Evolutionary conservation across 1,140 invertebrate species (phyloP).

Genomic region (Eufriesea mexicana): DNA sequence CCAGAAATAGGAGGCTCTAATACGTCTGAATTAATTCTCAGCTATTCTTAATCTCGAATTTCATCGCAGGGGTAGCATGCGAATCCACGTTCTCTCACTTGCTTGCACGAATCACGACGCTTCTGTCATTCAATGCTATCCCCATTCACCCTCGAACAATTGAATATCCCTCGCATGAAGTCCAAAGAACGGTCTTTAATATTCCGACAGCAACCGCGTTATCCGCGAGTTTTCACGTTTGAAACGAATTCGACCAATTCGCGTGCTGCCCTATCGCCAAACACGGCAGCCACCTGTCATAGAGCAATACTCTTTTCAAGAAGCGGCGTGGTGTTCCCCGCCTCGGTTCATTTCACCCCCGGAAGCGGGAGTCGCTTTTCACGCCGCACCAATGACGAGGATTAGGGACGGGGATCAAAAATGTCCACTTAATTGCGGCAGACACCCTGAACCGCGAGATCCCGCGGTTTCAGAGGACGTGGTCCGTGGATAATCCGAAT

Average conservation of each 20-base stretch:
- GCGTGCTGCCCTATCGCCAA: background rate
- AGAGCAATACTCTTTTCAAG: background rate
- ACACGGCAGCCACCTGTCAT: background rate
- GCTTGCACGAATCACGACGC: no score
- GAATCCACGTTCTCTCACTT: background rate
- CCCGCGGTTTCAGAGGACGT: background rate
- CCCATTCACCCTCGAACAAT: background rate
- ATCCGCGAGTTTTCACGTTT: no score
- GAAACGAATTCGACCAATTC: background rate
- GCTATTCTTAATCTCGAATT: background rate
- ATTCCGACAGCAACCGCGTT: background rate
- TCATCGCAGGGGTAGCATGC: no score
- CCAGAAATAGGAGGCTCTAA: no score
- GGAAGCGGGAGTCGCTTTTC: background rate
- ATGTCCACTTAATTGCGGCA: constrained; percentile 23
- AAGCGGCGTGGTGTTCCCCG: no score
- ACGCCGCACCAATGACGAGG: background rate
- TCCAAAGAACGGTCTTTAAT: background rate
- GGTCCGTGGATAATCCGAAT: background rate
- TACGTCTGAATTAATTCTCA: background rate
- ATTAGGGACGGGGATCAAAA: constrained; percentile 7
- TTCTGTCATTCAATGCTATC: background rate
- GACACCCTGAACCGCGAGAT: background rate
- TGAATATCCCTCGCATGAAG: background rate
- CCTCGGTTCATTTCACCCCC: background rate